Percentiles rank a stretch among this genome's conserved stretches.
These are phyloP conservation scores for Acanthurus leucopareius DNA, from an alignment of 2,797 vertebrate genomes.

Conservation along the genomic window DNA sequence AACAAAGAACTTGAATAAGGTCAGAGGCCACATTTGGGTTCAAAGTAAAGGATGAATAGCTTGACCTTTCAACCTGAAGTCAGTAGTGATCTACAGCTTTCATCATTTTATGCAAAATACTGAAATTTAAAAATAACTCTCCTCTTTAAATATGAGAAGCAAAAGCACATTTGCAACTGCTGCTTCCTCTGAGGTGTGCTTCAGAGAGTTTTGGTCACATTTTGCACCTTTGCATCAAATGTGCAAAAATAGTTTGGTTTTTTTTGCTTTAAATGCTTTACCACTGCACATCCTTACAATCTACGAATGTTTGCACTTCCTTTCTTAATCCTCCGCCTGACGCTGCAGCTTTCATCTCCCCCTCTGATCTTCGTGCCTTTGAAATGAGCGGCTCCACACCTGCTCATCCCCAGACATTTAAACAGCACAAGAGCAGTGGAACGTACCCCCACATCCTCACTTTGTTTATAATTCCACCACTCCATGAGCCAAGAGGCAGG, in stretches of 20 bases:
- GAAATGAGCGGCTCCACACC: conserved; percentile 76
- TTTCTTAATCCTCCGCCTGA: conserved; percentile 67
- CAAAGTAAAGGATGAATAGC: neutral
- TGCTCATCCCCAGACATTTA: conserved; percentile 69
- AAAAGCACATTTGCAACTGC: conserved; percentile 18
- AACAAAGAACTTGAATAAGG: conserved; percentile 20
- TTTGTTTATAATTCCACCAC: conserved; percentile 78
- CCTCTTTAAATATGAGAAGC: neutral
- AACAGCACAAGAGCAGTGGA: conserved; percentile 51
- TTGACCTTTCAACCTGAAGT: neutral
- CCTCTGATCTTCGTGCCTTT: conserved; percentile 76
- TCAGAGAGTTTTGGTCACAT: conserved; percentile 14
- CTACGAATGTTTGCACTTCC: conserved; percentile 70
- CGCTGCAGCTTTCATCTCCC: conserved; percentile 72
- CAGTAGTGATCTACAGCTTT: neutral
- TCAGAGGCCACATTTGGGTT: conserved; percentile 17
- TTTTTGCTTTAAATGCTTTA: conserved; percentile 35
- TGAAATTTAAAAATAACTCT: neutral
- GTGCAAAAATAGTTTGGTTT: conserved; percentile 13
- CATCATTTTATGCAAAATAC: neutral
- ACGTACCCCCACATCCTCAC: conserved; percentile 54
- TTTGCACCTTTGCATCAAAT: conserved; percentile 33
- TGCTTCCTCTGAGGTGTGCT: conserved; percentile 6
- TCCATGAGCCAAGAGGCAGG: conserved; percentile 16
- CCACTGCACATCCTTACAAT: conserved; percentile 28